These are phyloP conservation scores for Ranitomeya imitator DNA, from an alignment of 2,113 vertebrate species.

Conservation along the genomic window DNA sequence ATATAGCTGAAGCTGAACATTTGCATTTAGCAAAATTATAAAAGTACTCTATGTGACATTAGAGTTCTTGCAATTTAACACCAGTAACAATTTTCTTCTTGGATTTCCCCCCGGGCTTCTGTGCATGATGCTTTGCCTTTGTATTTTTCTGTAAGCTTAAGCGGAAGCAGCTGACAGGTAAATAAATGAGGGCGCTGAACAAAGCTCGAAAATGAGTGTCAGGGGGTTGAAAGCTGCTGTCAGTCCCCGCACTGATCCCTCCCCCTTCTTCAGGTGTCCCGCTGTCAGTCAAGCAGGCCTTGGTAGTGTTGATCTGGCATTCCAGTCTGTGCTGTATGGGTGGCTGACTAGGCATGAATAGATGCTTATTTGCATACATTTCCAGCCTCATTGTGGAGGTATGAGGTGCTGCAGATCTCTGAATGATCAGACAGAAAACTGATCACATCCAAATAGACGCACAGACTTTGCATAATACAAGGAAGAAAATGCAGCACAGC, in stretches of 20 bases:
- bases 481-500: background rate
- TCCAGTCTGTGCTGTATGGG: background rate
- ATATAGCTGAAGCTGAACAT: background rate
- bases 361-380: constrained; percentile 32
- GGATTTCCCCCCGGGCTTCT: background rate
- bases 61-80: background rate
- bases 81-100: background rate
- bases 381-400: constrained; percentile 17
- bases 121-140: background rate
- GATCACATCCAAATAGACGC: background rate
- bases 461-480: constrained; percentile 4
- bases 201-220: background rate
- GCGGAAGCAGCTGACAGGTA: constrained; percentile 25
- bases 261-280: constrained; percentile 22
- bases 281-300: constrained; percentile 22
- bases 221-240: constrained; percentile 11
- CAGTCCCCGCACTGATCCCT: constrained; percentile 29
- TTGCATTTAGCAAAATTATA: background rate
- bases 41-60: background rate
- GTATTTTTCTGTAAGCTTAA: background rate
- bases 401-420: constrained; percentile 5
- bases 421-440: background rate
- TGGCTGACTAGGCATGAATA: constrained; percentile 36
- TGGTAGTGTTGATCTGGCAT: constrained; percentile 33
- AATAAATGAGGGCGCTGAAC: constrained; percentile 20